Evolutionary conservation across 2,888 invertebrate species (phyloP).

Genomic region (Scaptomyza cyrtandrae): DNA sequence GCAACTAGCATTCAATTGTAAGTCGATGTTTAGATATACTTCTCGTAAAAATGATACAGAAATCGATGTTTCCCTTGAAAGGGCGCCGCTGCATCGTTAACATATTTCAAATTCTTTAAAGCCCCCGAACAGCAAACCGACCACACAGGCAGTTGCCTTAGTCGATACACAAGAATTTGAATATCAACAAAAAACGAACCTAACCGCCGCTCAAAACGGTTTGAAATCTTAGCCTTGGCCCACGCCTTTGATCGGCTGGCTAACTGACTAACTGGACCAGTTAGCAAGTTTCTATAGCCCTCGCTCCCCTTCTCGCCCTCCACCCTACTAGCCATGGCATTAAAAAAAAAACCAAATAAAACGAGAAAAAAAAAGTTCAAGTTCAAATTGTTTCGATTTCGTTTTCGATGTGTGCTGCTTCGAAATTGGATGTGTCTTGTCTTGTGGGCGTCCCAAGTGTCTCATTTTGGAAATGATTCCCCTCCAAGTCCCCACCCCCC

Average conservation of each 20-base stretch:
- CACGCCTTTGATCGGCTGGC: constrained; percentile 31
- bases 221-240: constrained; percentile 34
- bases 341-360: neutral
- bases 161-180: constrained; percentile 18
- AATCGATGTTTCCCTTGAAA: constrained; percentile 5
- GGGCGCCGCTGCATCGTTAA: constrained; percentile 38
- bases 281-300: constrained; percentile 36
- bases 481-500: neutral
- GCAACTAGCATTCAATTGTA: neutral
- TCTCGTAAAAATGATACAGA: neutral
- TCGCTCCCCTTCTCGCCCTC: too few relatives aligned
- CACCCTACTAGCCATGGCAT: neutral
- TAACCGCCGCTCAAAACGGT: constrained; percentile 6
- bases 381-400: constrained; percentile 65
- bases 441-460: constrained; percentile 53
- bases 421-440: constrained; percentile 15
- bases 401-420: constrained; percentile 22
- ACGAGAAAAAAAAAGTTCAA: constrained; percentile 56
- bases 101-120: constrained; percentile 47
- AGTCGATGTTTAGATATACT: constrained; percentile 4
- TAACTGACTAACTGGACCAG: constrained; percentile 27
- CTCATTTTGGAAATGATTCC: constrained; percentile 35
- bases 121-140: too few relatives aligned
- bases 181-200: constrained; percentile 2
- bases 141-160: constrained; percentile 21